Conservation (phyloP, 2,888 invertebrate genomes). For the Tridacna gigas region DNA sequence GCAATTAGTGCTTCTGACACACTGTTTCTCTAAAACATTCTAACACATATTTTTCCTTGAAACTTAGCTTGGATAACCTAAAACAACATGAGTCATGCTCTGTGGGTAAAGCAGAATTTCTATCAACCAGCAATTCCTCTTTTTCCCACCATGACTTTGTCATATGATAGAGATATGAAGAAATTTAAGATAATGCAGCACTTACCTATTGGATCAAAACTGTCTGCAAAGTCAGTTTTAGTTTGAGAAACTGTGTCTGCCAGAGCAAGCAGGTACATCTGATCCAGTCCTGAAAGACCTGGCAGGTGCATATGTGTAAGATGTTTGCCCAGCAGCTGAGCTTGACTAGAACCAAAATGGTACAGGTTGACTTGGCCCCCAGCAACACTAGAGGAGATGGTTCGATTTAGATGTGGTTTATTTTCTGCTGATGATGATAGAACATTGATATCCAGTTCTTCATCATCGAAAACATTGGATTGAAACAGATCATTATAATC, state of each 20-base stretch:
- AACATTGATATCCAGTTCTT: slow-evolving; percentile 74
- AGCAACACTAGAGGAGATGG: slow-evolving; percentile 48
- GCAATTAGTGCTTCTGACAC: too few relatives aligned
- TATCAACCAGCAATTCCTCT: too few relatives aligned
- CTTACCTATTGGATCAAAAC: slow-evolving; percentile 64
- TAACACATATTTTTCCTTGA: too few relatives aligned
- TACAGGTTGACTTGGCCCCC: slow-evolving; percentile 69
- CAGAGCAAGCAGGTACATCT: slow-evolving; percentile 99
- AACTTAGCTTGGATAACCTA: too few relatives aligned
- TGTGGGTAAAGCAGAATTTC: too few relatives aligned
- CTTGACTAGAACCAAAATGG: slow-evolving; percentile 78
- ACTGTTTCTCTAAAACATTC: too few relatives aligned
- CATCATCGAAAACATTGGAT: slow-evolving; percentile 68
- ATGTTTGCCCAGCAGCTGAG: slow-evolving; percentile 85
- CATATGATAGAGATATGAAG: too few relatives aligned
- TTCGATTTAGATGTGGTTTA: slow-evolving; percentile 89
- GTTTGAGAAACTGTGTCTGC: slow-evolving; percentile 94
- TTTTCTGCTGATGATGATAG: slow-evolving; percentile 83
- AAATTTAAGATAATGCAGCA: neutral
- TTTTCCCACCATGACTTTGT: too few relatives aligned
- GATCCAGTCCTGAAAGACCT: slow-evolving; percentile 95
- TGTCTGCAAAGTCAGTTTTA: slow-evolving; percentile 84
- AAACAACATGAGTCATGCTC: too few relatives aligned
- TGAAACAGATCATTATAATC: slow-evolving; percentile 96
- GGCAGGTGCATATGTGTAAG: slow-evolving; percentile 93